Percentiles rank a stretch among this genome's conserved stretches.
These are phyloP conservation scores for Melitaea cinxia DNA, from an alignment of 1,140 invertebrate species.

Conservation along the genomic window DNA sequence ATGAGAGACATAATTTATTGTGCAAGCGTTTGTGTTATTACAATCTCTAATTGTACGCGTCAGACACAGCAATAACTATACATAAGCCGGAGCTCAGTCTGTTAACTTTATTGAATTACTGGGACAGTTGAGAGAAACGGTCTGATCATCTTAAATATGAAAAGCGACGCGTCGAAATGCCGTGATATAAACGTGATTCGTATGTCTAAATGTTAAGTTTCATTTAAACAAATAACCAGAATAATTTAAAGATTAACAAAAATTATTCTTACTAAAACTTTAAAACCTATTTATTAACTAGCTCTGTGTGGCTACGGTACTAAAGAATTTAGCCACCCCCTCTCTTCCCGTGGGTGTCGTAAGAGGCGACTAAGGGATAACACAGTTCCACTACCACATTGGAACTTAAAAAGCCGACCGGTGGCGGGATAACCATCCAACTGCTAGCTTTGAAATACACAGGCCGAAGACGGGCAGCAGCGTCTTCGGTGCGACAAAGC, in stretches of 20 bases:
- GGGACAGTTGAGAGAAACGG: conserved; percentile 20
- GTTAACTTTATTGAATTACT: conserved; percentile 25
- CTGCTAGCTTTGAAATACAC: too few species aligned
- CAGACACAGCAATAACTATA: neutral
- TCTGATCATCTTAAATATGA: conserved; percentile 22
- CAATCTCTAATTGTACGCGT: neutral
- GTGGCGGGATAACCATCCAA: too few species aligned
- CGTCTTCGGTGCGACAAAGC: too few species aligned
- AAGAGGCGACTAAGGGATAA: too few species aligned
- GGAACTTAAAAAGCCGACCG: too few species aligned
- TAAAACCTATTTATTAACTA: neutral
- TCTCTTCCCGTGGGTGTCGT: too few species aligned
- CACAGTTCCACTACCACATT: too few species aligned
- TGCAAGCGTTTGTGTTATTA: neutral
- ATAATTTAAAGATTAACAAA: neutral
- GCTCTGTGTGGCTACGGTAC: too few species aligned
- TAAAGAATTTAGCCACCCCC: too few species aligned
- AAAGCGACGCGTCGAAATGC: conserved; percentile 1
- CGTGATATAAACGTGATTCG: conserved; percentile 11
- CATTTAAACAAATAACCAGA: neutral
- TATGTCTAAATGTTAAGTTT: neutral
- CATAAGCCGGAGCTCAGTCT: conserved; percentile 4
- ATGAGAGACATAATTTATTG: conserved; percentile 1
- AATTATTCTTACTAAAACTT: neutral
- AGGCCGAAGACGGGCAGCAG: too few species aligned